A percentile compares a stretch with the other conserved stretches of the same genome.
phyloP scores from a whole-genome alignment of 2,113 vertebrate species.

The Corapipo altera region DNA sequence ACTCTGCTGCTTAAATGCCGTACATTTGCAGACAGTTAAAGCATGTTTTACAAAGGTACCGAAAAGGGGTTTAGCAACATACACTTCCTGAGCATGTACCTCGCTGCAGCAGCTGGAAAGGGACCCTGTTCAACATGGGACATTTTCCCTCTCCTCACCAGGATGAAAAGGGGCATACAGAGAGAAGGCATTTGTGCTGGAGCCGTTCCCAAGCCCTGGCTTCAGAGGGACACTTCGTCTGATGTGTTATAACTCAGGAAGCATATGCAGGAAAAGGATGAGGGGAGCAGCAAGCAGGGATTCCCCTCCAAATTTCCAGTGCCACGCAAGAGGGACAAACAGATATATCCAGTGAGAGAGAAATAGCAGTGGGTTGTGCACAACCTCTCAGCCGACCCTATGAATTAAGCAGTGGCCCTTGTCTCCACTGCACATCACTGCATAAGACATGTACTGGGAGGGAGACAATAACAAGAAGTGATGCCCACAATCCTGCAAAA shows the following conservation, averaged over 20 bases:
- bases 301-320: neutral
- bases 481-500: neutral
- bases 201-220: neutral
- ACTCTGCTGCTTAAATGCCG: neutral
- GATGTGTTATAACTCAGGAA: neutral
- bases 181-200: neutral
- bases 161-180: neutral
- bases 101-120: neutral
- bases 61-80: neutral
- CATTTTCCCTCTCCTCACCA: neutral
- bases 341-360: neutral
- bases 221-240: rapidly evolving
- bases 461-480: neutral
- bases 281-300: neutral
- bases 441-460: rapidly evolving
- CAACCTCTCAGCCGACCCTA: neutral
- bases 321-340: neutral
- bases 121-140: rapidly evolving
- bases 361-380: neutral
- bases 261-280: neutral
- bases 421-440: neutral
- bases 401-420: neutral
- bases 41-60: neutral
- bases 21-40: neutral
- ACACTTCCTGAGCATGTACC: rapidly evolving